phyloP scores from a whole-genome alignment of 2,797 vertebrate genomes.

The Ispidina picta region DNA sequence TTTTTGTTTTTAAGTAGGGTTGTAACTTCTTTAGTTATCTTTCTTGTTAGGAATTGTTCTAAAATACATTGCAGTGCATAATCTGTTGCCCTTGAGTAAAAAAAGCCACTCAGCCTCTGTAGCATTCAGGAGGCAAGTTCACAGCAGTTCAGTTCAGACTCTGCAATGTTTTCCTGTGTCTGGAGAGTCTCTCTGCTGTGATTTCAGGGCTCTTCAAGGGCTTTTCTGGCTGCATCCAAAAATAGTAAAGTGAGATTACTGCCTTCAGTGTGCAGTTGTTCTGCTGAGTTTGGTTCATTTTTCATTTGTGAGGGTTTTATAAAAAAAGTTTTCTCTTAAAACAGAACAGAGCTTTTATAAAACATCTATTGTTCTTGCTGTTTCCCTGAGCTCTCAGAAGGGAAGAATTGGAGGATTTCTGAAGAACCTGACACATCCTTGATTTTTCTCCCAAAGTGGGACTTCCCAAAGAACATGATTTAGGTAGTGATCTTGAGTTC shows the following conservation, averaged over 20 bases:
- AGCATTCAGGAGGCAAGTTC: background rate
- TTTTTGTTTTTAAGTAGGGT: background rate
- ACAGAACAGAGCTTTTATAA: slow-evolving; percentile 1
- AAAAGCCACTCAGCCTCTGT: background rate
- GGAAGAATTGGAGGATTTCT: slow-evolving; percentile 17
- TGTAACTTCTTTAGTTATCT: background rate
- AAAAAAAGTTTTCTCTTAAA: background rate
- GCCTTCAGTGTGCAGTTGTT: background rate
- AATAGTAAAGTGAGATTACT: background rate
- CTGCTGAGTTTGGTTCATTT: background rate
- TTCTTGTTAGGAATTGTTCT: background rate
- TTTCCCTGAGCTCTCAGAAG: slow-evolving; percentile 19
- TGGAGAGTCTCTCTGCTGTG: background rate
- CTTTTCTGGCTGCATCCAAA: background rate
- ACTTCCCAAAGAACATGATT: background rate
- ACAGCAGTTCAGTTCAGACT: background rate
- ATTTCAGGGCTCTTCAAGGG: background rate
- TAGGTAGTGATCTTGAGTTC: slow-evolving; percentile 12
- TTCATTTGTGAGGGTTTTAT: background rate
- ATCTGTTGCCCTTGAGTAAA: background rate
- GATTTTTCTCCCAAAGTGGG: background rate
- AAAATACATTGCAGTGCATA: background rate
- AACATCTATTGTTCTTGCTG: background rate
- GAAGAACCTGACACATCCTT: slow-evolving; percentile 11
- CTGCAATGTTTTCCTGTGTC: background rate